Base-by-base conservation (phyloP, 2,113 vertebrate species). In the Albula glossodonta region DNA sequence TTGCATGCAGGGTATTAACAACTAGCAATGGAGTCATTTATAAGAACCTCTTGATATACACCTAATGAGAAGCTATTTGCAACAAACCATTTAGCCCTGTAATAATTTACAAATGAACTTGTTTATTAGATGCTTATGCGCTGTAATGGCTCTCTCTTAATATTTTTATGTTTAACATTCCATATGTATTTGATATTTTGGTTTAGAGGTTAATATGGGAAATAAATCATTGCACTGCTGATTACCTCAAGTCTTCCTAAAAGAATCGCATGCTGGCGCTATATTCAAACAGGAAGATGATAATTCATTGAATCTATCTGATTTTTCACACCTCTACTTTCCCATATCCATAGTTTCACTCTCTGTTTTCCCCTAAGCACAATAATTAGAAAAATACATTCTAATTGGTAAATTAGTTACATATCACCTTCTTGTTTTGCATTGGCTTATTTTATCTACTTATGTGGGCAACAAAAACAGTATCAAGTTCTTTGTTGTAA, bases 401-500 rank as follows among this genome's bases (percentile, higher is more conserved):
- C 11, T 86, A 88, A 89, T 88, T 85, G 80, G 50, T 2, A 49
- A 86, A 84, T 86, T 78, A 78, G 82, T 52, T 70, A 60, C 74
- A 80, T 86, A 86, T 88, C 86, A 66, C 86, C 51, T 22, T 80
- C 79, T 78, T 88, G 83, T 85, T 85, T 19, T 51, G 48, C n/a
- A 70, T 83, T 66, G 52, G 51, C 52, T 51, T 84, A 79, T 85
- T 89, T 83, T 80, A 84, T 86, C 81, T 51, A 49, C 83, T 78
- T 56, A 86, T 22, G 85, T 86, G 77, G 51, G 70, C 70, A 74
- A 49, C 52, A 50, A 81, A 83, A 84, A 86, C 83, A 83, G 84
- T 57, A 84, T 83, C 70, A 87, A 19, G 81, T 70, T 66, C 80
- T 86, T 84, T 86, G n/a, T 83, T 86, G 86, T 86, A 88, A 87